Conservation (phyloP, 1,140 invertebrate genomes). For the Drosophila arizonae region DNA sequence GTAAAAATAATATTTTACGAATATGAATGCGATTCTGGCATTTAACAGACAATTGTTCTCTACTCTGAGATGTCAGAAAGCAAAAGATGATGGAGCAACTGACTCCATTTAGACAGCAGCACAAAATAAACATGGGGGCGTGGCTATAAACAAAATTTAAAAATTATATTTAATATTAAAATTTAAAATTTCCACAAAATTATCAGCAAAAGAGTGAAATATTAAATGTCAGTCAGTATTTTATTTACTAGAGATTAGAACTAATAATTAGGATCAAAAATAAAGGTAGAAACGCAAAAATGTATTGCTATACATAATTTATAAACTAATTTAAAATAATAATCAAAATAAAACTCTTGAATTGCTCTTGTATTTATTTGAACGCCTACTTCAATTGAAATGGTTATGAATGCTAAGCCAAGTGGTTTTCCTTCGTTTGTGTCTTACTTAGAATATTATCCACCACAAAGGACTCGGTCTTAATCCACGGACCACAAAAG, state of each 20-base stretch:
- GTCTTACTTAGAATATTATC: background rate
- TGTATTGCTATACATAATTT: no score
- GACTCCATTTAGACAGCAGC: slow-evolving; percentile 1
- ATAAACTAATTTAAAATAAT: no score
- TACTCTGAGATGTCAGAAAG: no score
- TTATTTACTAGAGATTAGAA: no score
- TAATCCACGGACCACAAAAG: background rate
- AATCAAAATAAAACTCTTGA: no score
- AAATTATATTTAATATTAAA: background rate
- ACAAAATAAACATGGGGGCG: background rate
- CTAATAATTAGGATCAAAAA: no score
- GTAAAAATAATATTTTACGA: slow-evolving; percentile 14
- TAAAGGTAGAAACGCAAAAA: no score
- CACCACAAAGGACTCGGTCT: background rate
- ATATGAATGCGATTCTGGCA: slow-evolving; percentile 21
- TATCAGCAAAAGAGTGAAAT: background rate
- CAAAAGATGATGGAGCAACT: background rate
- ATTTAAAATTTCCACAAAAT: background rate
- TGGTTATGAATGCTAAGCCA: background rate
- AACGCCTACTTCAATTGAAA: no score
- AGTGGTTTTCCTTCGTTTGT: background rate
- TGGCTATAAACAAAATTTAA: background rate
- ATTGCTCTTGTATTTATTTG: no score
- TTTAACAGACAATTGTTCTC: slow-evolving; percentile 20
- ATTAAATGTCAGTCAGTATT: background rate